Evolutionary conservation across 1,140 invertebrate species (phyloP).

Genomic region (Aphidius ervi): DNA sequence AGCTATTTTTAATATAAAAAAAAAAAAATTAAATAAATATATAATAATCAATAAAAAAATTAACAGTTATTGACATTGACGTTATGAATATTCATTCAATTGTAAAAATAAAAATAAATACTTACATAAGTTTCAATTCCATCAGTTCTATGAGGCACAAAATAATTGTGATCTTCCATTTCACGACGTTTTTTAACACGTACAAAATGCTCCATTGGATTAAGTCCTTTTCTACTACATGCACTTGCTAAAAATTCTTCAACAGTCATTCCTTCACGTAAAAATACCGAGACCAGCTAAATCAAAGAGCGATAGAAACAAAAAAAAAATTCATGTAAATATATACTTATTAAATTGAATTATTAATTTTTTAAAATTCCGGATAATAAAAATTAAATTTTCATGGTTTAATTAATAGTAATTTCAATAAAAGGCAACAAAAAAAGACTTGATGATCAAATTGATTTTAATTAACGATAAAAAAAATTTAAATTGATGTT

Average conservation of each 20-base stretch:
- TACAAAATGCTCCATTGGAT: constrained; percentile 93
- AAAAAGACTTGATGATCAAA: too few species aligned
- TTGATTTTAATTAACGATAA: too few species aligned
- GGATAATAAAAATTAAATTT: too few species aligned
- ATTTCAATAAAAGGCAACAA: too few species aligned
- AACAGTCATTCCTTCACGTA: constrained; percentile 88
- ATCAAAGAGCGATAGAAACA: too few species aligned
- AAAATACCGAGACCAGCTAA: constrained; percentile 71
- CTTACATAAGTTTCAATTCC: constrained; percentile 94
- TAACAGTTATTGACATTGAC: background rate
- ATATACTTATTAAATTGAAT: too few species aligned
- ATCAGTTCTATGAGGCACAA: constrained; percentile 87
- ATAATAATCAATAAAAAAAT: constrained; percentile 2
- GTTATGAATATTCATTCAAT: constrained; percentile 4
- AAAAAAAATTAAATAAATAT: constrained; percentile 6
- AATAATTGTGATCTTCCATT: constrained; percentile 94
- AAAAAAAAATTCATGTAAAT: too few species aligned
- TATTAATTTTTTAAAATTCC: too few species aligned
- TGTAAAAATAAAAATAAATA: constrained; percentile 31
- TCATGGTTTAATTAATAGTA: too few species aligned
- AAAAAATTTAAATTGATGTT: too few species aligned
- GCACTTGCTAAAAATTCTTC: constrained; percentile 91
- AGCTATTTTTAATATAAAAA: constrained; percentile 56
- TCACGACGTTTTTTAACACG: constrained; percentile 90
- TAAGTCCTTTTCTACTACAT: constrained; percentile 84